Base-by-base conservation (phyloP, 1,140 invertebrate species). In the Zaprionus camerounensis region DNA sequence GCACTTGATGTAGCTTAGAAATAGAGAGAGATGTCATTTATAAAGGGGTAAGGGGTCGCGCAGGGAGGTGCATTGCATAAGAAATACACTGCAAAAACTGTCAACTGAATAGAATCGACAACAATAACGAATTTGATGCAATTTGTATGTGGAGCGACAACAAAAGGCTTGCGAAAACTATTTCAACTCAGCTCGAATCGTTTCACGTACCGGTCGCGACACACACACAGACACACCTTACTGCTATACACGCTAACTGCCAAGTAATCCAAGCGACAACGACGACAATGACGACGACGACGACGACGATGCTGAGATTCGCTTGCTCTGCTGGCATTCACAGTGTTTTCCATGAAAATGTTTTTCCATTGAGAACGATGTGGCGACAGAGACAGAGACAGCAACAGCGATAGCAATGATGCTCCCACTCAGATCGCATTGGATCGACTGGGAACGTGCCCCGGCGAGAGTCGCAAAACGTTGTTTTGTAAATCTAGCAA, bases 81-180 rank as follows among this genome's bases (percentile, higher is more conserved):
- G 56, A 22, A 49, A 68, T 56, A 51, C 70, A 57, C 51, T 62
- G 71, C 58, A 74, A 74, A 74, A 84, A 71, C 66, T 41, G 22
- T n/a, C 7, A 55, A 49, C 57, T 36, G 31, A 87, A 81, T 71
- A 36, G 65, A 66, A 75, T 63, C 74, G 64, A 58, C 70, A 61
- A 76, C 77, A 87, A 87, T 87, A 74, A 73, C 76, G 72, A 71
- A 76, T 85, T 72, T 61, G 44, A 62, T 76, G 68, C 82, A 84
- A 84, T 80, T 83, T 83, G 73, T 65, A 62, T 68, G 51, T 31
- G 57, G 28, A 34, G 72, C n/a, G 38, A 24, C 44, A 34, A 53
- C 24, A 67, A 63, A 63, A 72, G 59, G 26, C 34, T 41, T 49
- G 58, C 61, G 65, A 72, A 82, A 81, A 71, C 81, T 69, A 76